A percentile compares a stretch with the other conserved stretches of the same genome.
Conservation (phyloP, 2,888 invertebrate species). For the Dyspetes luteomarginatus region DNA sequence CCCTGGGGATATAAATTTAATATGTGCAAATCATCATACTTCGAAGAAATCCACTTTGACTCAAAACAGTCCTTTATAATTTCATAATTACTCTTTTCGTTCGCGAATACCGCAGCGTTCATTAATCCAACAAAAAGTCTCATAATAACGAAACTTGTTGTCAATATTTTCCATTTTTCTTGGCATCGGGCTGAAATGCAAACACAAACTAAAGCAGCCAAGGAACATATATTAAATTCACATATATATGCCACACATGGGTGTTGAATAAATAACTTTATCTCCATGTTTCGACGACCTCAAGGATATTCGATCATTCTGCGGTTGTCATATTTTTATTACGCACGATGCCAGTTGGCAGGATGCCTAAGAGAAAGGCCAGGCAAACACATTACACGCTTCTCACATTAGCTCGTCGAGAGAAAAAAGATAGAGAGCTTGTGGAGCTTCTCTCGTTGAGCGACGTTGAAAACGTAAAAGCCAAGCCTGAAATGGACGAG, state of each 20-base stretch:
- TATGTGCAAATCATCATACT: no score
- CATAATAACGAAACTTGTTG: not conserved
- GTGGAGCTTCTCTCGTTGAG: not conserved
- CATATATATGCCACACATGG: not conserved
- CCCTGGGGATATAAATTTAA: no score
- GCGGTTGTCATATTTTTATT: constrained; percentile 76
- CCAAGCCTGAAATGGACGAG: constrained; percentile 47
- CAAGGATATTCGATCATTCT: constrained; percentile 72
- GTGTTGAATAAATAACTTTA: constrained; percentile 48
- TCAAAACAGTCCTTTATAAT: not conserved
- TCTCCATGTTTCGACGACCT: constrained; percentile 37
- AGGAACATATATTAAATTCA: not conserved
- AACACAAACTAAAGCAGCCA: constrained; percentile 5
- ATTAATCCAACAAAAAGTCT: not conserved
- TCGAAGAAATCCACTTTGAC: no score
- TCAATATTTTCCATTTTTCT: constrained; percentile 11
- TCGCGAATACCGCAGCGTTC: no score
- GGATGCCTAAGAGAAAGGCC: constrained; percentile 39
- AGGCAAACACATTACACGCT: constrained; percentile 74
- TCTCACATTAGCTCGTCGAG: constrained; percentile 71
- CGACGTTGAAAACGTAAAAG: constrained; percentile 39
- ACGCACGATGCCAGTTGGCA: constrained; percentile 46
- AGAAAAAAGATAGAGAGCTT: constrained; percentile 18
- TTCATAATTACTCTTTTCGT: no score
- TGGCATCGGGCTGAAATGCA: no score